Conservation (phyloP, 2,888 invertebrate genomes). For the Ochlodes sylvanus region DNA sequence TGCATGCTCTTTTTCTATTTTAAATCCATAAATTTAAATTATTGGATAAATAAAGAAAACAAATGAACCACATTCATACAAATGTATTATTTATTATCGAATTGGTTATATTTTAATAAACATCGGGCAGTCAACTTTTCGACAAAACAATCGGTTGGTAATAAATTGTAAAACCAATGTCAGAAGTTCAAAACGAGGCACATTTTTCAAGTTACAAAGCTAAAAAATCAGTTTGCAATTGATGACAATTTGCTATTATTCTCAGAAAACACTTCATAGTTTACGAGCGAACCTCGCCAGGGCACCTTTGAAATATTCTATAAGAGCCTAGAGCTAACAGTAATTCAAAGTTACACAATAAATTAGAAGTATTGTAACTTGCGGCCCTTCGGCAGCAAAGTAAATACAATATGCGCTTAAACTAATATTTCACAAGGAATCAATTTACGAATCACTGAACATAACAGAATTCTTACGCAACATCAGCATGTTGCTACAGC, state of each 20-base stretch:
- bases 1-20: no score
- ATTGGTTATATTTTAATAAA: conserved; percentile 67
- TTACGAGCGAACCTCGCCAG: conserved; percentile 13
- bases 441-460: conserved; percentile 48
- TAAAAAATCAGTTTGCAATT: conserved; percentile 15
- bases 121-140: conserved; percentile 50
- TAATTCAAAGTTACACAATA: conserved; percentile 29
- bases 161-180: conserved; percentile 33
- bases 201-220: conserved; percentile 18
- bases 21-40: no score
- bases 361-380: conserved; percentile 29
- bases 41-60: conserved; percentile 28
- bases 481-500: conserved; percentile 20
- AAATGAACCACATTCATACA: conserved; percentile 61
- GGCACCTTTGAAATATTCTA: conserved; percentile 30
- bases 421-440: conserved; percentile 48
- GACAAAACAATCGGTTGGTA: conserved; percentile 28
- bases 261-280: conserved; percentile 8
- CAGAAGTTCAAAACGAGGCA: conserved; percentile 20
- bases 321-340: conserved; percentile 20
- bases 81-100: conserved; percentile 68
- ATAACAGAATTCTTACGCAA: conserved; percentile 14
- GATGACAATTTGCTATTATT: conserved; percentile 20
- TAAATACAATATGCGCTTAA: conserved; percentile 50
- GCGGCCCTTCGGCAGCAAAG: background rate